Percentiles rank a stretch among this genome's conserved stretches.
phyloP scores from a whole-genome alignment of 2,113 vertebrate species.

The Chrysemys picta region DNA sequence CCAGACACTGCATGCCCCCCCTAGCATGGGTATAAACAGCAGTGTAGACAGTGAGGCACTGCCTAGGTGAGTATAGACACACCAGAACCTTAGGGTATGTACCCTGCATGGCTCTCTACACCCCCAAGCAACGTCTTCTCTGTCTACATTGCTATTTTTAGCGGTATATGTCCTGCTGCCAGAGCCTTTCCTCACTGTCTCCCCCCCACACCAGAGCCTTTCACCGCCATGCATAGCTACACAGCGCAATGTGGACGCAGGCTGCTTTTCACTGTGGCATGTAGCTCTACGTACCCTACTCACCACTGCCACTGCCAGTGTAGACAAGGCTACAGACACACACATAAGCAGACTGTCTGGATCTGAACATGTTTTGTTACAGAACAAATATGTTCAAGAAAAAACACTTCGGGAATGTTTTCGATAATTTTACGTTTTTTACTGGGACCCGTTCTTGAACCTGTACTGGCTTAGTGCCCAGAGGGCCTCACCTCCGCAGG shows the following conservation, averaged over 20 bases:
- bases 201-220: neutral
- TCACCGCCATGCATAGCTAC: neutral
- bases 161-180: neutral
- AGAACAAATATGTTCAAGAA: neutral
- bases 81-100: neutral
- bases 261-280: neutral
- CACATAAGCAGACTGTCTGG: neutral
- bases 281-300: neutral
- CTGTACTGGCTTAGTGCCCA: neutral
- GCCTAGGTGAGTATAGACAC: neutral
- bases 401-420: neutral
- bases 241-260: neutral
- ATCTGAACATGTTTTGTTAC: neutral
- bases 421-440: too few species aligned
- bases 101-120: too few species aligned
- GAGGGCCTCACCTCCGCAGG: too few species aligned
- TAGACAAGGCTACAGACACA: neutral
- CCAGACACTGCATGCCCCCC: neutral
- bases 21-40: neutral
- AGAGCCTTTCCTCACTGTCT: neutral
- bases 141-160: neutral
- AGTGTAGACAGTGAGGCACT: neutral
- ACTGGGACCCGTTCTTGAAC: neutral
- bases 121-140: neutral
- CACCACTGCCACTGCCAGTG: neutral